These are phyloP conservation scores for Chydorus sphaericus DNA, from an alignment of 2,888 invertebrate genomes.

Conservation along the genomic window DNA sequence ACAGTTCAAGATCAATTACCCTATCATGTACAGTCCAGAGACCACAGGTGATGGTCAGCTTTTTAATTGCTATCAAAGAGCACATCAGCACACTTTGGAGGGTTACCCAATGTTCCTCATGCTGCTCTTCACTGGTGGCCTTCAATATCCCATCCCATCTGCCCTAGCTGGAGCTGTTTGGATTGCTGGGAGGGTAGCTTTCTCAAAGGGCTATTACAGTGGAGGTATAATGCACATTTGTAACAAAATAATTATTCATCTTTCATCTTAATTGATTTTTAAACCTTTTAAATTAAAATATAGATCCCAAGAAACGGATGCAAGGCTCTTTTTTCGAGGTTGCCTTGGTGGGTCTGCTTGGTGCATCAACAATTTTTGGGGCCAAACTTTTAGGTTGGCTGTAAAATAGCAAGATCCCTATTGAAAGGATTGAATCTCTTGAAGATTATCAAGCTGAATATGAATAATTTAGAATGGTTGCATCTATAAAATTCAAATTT, in stretches of 20 bases:
- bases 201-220: conserved; percentile 33
- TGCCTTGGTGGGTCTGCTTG: conserved; percentile 25
- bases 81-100: conserved; percentile 34
- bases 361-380: conserved; percentile 22
- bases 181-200: conserved; percentile 30
- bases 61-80: conserved; percentile 34
- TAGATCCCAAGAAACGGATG: conserved; percentile 27
- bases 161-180: conserved; percentile 30
- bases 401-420: not conserved
- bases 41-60: conserved; percentile 24
- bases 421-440: too few species aligned
- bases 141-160: conserved; percentile 31
- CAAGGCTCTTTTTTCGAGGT: conserved; percentile 26
- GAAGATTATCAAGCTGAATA: too few species aligned
- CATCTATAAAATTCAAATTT: too few species aligned
- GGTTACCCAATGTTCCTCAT: conserved; percentile 27
- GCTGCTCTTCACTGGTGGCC: conserved; percentile 30
- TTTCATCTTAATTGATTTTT: not conserved
- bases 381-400: conserved; percentile 7
- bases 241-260: not conserved
- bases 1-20: conserved; percentile 29
- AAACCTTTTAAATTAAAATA: not conserved
- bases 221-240: conserved; percentile 30
- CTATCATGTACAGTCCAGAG: conserved; percentile 29
- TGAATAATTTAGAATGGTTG: too few species aligned